Evolutionary conservation across 2,888 invertebrate genomes (phyloP).

Genomic region (Spatulosminthurus flaviceps): DNA sequence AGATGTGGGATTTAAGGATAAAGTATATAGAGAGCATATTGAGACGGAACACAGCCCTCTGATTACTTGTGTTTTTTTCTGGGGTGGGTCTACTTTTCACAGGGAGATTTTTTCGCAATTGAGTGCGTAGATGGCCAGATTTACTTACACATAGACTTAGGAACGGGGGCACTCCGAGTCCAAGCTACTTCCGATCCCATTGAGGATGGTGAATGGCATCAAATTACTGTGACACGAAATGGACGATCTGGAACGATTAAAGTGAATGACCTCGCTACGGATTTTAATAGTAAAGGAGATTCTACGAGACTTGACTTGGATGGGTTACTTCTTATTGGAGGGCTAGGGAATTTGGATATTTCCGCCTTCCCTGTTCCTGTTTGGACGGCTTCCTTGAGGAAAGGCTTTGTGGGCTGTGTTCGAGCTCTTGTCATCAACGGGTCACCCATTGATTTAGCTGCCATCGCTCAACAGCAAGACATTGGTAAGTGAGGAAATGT

Average conservation of each 20-base stretch:
- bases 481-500: conserved; percentile 41
- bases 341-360: conserved; percentile 68
- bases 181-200: conserved; percentile 79
- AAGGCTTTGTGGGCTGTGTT: conserved; percentile 94
- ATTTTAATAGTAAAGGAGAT: conserved; percentile 85
- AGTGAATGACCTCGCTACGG: conserved; percentile 88
- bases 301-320: conserved; percentile 88
- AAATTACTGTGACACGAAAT: conserved; percentile 82
- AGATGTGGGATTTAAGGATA: too few species aligned
- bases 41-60: too few species aligned
- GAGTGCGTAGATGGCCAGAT: conserved; percentile 94
- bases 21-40: too few species aligned
- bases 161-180: conserved; percentile 87
- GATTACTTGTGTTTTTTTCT: too few species aligned
- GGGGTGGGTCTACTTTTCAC: conserved; percentile 63
- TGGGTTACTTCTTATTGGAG: conserved; percentile 88
- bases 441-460: conserved; percentile 86
- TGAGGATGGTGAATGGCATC: conserved; percentile 94
- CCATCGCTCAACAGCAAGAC: conserved; percentile 88
- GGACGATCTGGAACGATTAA: conserved; percentile 86
- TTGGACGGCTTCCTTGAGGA: conserved; percentile 88
- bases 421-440: conserved; percentile 88
- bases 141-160: conserved; percentile 89
- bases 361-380: conserved; percentile 71
- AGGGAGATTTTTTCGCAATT: conserved; percentile 92